phyloP scores from a whole-genome alignment of 2,888 invertebrate species.

The Cosmia pyralina region DNA sequence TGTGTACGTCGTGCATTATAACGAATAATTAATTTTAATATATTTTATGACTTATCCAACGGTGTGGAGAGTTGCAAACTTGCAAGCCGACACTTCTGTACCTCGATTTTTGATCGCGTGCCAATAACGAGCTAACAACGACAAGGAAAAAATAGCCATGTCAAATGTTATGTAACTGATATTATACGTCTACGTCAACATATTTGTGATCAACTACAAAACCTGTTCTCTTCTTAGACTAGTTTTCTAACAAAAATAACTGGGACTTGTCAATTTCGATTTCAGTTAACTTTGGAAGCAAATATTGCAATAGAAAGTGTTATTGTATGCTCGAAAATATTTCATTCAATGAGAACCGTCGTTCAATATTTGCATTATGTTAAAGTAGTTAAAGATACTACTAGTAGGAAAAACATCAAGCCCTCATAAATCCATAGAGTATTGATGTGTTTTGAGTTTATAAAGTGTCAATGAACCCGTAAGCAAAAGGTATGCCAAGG shows the following conservation, averaged over 20 bases:
- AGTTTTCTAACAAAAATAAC: conserved; percentile 48
- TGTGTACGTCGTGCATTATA: conserved; percentile 27
- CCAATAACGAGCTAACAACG: conserved; percentile 84
- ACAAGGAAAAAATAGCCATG: conserved; percentile 87
- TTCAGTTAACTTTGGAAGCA: conserved; percentile 19
- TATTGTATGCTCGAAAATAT: conserved; percentile 16
- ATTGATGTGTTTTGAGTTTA: conserved; percentile 68
- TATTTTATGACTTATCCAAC: conserved; percentile 56
- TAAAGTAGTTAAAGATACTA: conserved; percentile 9
- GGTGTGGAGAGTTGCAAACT: conserved; percentile 66
- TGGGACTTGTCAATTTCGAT: conserved; percentile 27
- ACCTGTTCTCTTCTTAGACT: conserved; percentile 38
- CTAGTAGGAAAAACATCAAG: conserved; percentile 33
- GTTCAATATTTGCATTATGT: conserved; percentile 10
- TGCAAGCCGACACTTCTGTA: conserved; percentile 72
- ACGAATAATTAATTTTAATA: conserved; percentile 31
- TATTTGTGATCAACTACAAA: conserved; percentile 61
- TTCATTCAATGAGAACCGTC: not conserved
- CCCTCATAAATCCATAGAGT: conserved; percentile 17
- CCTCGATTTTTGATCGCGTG: conserved; percentile 81
- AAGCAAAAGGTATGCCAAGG: conserved; percentile 83
- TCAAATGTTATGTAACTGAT: conserved; percentile 81
- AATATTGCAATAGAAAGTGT: conserved; percentile 25
- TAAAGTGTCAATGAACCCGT: conserved; percentile 82
- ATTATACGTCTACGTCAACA: conserved; percentile 71